Evolutionary conservation across 2,797 vertebrate species (phyloP).

Genomic region (Nannoperca australis): DNA sequence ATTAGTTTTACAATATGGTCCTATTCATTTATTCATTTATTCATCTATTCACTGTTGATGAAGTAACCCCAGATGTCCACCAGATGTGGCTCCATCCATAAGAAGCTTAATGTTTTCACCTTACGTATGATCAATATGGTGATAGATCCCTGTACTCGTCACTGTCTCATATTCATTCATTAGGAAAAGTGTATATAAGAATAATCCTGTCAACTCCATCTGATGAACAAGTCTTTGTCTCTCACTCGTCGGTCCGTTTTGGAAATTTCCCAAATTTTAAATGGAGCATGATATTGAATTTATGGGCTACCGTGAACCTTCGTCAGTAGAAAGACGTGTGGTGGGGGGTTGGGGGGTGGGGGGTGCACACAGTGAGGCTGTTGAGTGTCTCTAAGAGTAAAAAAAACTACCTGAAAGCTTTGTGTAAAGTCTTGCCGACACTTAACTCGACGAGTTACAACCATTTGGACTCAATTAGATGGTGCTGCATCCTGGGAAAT

Average conservation of each 20-base stretch:
- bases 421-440: conserved; percentile 22
- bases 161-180: no score
- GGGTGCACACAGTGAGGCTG: not conserved
- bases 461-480: conserved; percentile 65
- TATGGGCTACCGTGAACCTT: not conserved
- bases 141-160: no score
- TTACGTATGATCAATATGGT: no score
- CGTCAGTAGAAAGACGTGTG: not conserved
- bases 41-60: no score
- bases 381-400: not conserved
- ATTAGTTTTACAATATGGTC: no score
- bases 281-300: not conserved
- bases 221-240: not conserved
- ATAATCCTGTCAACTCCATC: no score
- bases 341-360: not conserved
- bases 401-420: conserved; percentile 7
- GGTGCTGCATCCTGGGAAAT: conserved; percentile 33
- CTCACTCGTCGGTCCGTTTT: not conserved
- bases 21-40: no score
- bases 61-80: no score
- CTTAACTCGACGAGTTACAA: conserved; percentile 48
- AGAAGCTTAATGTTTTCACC: no score
- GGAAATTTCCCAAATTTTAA: not conserved
- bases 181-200: no score
- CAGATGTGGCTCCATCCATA: no score